Evolutionary conservation across 1,140 invertebrate species (phyloP), one percentile per base, ranked within the genome.

Genomic region (Temnothorax nylanderi): DNA sequence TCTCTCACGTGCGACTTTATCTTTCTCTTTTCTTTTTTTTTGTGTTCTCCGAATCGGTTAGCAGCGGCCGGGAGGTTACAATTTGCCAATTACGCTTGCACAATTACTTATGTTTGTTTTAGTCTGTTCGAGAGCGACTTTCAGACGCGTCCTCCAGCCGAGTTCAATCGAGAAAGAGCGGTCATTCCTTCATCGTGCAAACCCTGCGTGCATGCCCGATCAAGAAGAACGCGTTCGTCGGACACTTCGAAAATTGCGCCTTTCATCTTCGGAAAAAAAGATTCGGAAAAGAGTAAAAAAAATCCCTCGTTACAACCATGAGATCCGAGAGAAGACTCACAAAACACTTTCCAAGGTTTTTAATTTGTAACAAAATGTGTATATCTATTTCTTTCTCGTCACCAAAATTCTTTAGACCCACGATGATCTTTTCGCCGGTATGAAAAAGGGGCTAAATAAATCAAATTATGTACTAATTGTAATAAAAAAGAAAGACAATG

Each of bases 11-110:
- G 51, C n/a, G 67, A 74, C 67, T 74, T 69, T 67, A 78, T 84
- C 84, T 91, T 89, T 86, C 82, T 81, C 47, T 65, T n/a, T 64
- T 18, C 4, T 13, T 69, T 26, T 49, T 21, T 69, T 26, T 69
- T 47, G 18, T 77, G 1, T 69, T 80, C 54, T 74, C 67, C 72
- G 82, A 85, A 84, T 93, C 91, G 90, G 90, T 93, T 91, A 92
- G 91, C 89, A 93, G 88, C 86, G 93, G 90, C 89, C 93, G 85
- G 87, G 54, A 0, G 47, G 89, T 92, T 87, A 87, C 60, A 21
- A 69, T 54, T 93, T 92, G 89, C 87, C 88, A 90, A 91, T 92
- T 88, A 80, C 18, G 3, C 51, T 81, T 69, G 58, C 41, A 34
- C 60, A 34, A 72, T 87, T 84, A 67, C 75, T 21, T 56, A 74